Percentiles rank a stretch among this genome's conserved stretches.
Conservation (phyloP, 1,140 invertebrate genomes). For the Zophobas atratus region DNA sequence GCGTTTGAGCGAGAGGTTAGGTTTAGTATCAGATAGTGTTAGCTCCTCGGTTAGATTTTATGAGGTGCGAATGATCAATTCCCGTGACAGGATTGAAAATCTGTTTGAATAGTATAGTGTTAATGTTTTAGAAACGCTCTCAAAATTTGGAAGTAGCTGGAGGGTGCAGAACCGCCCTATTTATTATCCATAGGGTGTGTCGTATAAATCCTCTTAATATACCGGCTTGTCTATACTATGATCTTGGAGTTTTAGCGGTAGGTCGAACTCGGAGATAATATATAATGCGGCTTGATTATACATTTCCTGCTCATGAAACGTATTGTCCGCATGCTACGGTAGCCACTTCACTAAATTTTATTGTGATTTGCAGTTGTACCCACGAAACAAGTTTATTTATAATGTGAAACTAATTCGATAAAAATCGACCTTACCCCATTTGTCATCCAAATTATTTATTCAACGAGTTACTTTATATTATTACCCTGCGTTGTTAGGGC, state of each 20-base stretch:
- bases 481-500: constrained; percentile 19
- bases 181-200: constrained; percentile 25
- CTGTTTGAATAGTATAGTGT: constrained; percentile 33
- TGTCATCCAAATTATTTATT: constrained; percentile 25
- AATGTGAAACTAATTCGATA: constrained; percentile 37
- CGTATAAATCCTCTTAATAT: constrained; percentile 24
- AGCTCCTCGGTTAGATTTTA: constrained; percentile 44
- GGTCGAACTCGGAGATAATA: constrained; percentile 23
- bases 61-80: constrained; percentile 56
- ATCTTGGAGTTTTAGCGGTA: constrained; percentile 9
- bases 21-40: constrained; percentile 21
- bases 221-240: constrained; percentile 18
- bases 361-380: constrained; percentile 24
- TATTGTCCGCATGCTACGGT: neutral
- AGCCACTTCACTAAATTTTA: constrained; percentile 10
- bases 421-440: constrained; percentile 12
- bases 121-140: constrained; percentile 36
- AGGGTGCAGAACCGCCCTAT: neutral
- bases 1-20: constrained; percentile 27
- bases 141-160: constrained; percentile 9
- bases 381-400: constrained; percentile 15
- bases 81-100: constrained; percentile 52
- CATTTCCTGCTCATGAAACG: constrained; percentile 23
- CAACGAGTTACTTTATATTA: constrained; percentile 28
- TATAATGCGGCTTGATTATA: constrained; percentile 33